These are phyloP conservation scores for Psilopogon haemacephalus DNA, from an alignment of 2,113 vertebrate genomes.

Conservation along the genomic window DNA sequence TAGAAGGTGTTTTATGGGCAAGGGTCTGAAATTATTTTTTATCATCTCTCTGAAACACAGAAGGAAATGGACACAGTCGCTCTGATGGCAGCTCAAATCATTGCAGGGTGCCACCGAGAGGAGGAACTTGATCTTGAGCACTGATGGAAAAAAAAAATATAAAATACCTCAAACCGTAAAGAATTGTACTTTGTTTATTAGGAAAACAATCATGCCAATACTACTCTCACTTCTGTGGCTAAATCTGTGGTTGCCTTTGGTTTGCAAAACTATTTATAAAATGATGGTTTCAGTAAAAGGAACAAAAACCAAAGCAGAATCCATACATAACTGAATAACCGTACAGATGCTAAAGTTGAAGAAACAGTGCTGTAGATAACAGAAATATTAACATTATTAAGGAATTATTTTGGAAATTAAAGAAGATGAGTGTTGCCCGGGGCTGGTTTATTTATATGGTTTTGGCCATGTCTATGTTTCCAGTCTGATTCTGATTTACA, in stretches of 20 bases:
- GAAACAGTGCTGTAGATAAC: background rate
- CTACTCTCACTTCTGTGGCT: background rate
- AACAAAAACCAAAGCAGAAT: background rate
- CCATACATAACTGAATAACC: background rate
- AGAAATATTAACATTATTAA: background rate
- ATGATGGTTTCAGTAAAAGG: background rate
- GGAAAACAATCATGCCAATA: background rate
- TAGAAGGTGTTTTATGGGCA: background rate
- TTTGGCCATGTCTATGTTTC: background rate
- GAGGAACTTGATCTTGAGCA: background rate
- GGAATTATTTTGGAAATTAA: background rate
- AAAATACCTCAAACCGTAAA: background rate
- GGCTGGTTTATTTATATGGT: background rate
- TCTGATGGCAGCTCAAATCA: background rate
- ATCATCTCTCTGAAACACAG: background rate
- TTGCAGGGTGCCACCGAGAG: background rate
- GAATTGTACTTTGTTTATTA: background rate
- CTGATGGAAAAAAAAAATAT: background rate
- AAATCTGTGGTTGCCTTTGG: background rate
- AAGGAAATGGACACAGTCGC: background rate
- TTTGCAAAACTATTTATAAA: background rate
- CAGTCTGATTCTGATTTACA: background rate
- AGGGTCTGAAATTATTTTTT: background rate
- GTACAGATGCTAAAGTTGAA: background rate
- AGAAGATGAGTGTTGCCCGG: background rate